Base-by-base conservation (phyloP, 2,888 invertebrate species). In the Lypha dubia region DNA sequence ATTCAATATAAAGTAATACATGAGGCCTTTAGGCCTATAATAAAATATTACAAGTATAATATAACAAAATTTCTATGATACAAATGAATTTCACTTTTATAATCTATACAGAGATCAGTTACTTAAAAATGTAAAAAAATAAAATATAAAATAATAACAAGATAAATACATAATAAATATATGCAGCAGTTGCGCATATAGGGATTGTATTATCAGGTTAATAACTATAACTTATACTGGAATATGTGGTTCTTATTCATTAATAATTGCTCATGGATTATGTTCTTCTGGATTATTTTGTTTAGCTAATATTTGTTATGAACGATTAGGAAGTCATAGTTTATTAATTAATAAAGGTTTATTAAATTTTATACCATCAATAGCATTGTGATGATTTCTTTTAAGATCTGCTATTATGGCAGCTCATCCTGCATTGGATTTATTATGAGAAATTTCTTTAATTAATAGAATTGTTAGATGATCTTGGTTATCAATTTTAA, bases 161-260 rank as follows among this genome's bases (percentile, higher is more conserved):
- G n/a, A n/a, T n/a, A n/a, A n/a, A n/a, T n/a, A n/a, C n/a, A n/a
- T n/a, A n/a, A n/a, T n/a, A n/a, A n/a, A n/a, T n/a, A n/a, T n/a
- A n/a, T n/a, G n/a, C n/a, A n/a, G n/a, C 95, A 46, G 94, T 96
- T 0, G 93, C 94, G 87, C 95, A 96, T 32, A 95, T 96, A 92
- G 93, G 94, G 9, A 88, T 95, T 88, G 94, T 95, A 24, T 92
- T 95, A 91, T 88, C 93, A 0, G 94, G 94, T 0, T n/a, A n/a
- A n/a, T n/a, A n/a, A n/a, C n/a, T n/a, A n/a, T n/a, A n/a, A n/a
- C n/a, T n/a, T n/a, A 90, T 95, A 90, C 92, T 81, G 94, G 94
- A 0, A 91, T 93, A 88, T 88, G 91, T 83, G 94, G 94, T 0
- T 90, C 93, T 81, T 93, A 93, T 91, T 87, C 93, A 87, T 93